Evolutionary conservation across 2,888 invertebrate species (phyloP).

Genomic region (Bedellia somnulentella): DNA sequence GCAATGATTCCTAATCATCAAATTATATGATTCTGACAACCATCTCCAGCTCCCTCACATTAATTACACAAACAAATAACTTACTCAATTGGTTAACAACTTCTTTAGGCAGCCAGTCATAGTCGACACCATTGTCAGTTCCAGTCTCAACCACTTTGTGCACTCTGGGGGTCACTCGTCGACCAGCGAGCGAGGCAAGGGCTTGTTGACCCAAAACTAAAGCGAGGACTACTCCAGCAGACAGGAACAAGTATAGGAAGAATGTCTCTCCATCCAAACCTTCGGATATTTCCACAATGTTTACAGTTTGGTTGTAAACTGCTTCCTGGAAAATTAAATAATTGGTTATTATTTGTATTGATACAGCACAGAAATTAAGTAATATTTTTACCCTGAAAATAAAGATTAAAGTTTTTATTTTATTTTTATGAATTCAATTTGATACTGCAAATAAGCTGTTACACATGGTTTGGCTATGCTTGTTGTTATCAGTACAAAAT

Average conservation of each 20-base stretch:
- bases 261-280: constrained; percentile 98
- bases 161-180: constrained; percentile 58
- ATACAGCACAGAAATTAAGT: too few relatives aligned
- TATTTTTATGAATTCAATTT: too few relatives aligned
- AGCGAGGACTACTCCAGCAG: constrained; percentile 83
- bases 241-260: constrained; percentile 95
- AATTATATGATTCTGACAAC: too few relatives aligned
- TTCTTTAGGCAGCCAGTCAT: constrained; percentile 96
- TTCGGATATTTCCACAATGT: constrained; percentile 94
- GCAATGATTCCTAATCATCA: too few relatives aligned
- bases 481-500: too few relatives aligned
- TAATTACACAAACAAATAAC: constrained; percentile 34
- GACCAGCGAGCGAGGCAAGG: constrained; percentile 80
- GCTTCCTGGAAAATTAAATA: constrained; percentile 79
- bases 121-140: constrained; percentile 92
- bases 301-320: constrained; percentile 96
- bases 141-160: constrained; percentile 84
- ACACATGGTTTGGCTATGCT: too few relatives aligned
- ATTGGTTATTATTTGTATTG: too few relatives aligned
- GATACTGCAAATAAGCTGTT: too few relatives aligned
- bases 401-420: too few relatives aligned
- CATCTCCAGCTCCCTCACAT: too few relatives aligned
- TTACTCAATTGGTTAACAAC: constrained; percentile 82
- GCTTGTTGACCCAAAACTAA: constrained; percentile 89
- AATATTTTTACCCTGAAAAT: too few relatives aligned